These are phyloP conservation scores for Geotrypetes seraphini DNA, from an alignment of 2,797 vertebrate species.

Conservation along the genomic window DNA sequence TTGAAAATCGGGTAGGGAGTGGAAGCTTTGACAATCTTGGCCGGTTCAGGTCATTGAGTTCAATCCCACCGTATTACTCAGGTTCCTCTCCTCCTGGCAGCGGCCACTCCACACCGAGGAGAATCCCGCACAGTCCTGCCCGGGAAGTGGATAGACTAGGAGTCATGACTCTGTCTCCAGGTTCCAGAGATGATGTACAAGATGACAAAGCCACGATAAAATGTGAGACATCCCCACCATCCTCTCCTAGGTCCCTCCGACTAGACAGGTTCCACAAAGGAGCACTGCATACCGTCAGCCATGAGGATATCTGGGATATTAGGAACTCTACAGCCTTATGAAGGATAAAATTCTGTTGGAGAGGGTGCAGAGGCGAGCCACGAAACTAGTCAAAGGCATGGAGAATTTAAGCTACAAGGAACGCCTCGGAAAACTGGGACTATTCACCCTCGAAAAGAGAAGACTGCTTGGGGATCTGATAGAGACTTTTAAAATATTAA, in stretches of 20 bases:
- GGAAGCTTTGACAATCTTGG: conserved; percentile 67
- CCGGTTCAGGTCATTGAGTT: conserved; percentile 74
- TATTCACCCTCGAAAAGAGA: no score
- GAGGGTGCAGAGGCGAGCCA: no score
- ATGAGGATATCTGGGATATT: conserved; percentile 85
- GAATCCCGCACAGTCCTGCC: conserved; percentile 79
- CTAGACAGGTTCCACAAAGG: conserved; percentile 67
- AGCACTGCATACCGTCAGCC: conserved; percentile 70
- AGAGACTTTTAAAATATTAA: no score
- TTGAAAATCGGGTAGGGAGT: conserved; percentile 82
- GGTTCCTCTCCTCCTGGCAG: conserved; percentile 82
- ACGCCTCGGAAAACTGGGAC: no score
- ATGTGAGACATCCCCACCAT: conserved; percentile 88
- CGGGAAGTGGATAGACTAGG: conserved; percentile 86
- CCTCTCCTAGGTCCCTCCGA: conserved; percentile 79
- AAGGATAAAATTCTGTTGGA: no score
- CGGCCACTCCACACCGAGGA: conserved; percentile 79
- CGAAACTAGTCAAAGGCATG: no score
- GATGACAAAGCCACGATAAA: conserved; percentile 90
- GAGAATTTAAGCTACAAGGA: no score
- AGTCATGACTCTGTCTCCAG: conserved; percentile 84
- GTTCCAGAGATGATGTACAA: conserved; percentile 63
- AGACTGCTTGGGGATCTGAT: no score
- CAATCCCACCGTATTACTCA: conserved; percentile 60
- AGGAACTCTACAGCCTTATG: no score